Evolutionary conservation across 2,888 invertebrate genomes (phyloP), one percentile per base, ranked within the genome.

Genomic region (Calameuta idolon): DNA sequence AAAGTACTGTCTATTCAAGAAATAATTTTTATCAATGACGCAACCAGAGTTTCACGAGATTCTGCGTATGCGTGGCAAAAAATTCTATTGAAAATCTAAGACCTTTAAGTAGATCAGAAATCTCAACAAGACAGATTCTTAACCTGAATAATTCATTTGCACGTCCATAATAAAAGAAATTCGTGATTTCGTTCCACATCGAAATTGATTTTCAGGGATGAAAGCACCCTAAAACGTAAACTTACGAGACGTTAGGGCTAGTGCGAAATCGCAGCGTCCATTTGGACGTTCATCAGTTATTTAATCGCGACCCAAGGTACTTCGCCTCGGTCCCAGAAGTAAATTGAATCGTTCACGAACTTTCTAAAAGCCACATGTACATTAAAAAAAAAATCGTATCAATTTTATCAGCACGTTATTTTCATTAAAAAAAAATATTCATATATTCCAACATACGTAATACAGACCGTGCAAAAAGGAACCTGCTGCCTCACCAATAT

Each of bases 271-370:
- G 85, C 85, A 83, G 80, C 84, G 82, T 81, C 83, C 83, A 83
- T 81, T 82, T 81, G 84, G 82, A 81, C 83, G 81, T 84, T 86
- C 87, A 87, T 88, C 82, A 86, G 86, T 88, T 88, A 88, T 88
- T 88, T 85, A 88, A 85, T 84, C 85, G 83, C 11, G 11, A 71
- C 71, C 33, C 31, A 15, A 71, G 55, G 33, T 34, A 31, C 71
- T 71, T 71, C 34, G 15, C 71, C 31, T 71, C 34, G 5, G 71
- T 31, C 71, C 34, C 71, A 34, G 31, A 33, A 34, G 71, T 23
- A 9, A 23, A 55, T 23, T 23, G 9, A 5, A 55, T 9, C 55
- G 15, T 55, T 55, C 23, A 23, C 55, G 55, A 5, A 23, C 9
- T 2, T 55, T 55, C 23, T 34, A 71, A 34, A 34, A 31, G 71